Evolutionary conservation across 2,888 invertebrate species (phyloP).

Genomic region (Napeogenes inachia): DNA sequence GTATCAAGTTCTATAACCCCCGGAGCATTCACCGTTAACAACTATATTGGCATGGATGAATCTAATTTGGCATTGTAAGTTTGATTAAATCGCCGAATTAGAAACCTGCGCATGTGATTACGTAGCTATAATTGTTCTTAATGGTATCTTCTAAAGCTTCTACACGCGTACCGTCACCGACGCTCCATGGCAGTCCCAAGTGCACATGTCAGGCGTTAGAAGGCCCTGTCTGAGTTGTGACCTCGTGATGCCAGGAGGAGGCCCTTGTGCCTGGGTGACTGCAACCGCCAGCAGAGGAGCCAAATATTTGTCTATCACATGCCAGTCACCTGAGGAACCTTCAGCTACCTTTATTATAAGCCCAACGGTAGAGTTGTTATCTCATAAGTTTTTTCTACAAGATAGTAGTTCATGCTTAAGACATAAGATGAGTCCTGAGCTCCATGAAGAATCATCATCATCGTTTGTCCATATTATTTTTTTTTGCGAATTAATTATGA

Average conservation of each 20-base stretch:
- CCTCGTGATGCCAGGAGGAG: constrained; percentile 75
- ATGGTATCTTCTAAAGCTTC: constrained; percentile 75
- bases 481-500: no score
- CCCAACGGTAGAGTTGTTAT: constrained; percentile 49
- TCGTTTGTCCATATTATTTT: no score
- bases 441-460: no score
- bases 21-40: constrained; percentile 79
- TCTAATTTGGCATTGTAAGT: constrained; percentile 57
- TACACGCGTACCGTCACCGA: constrained; percentile 81
- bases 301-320: constrained; percentile 83
- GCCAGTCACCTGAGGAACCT: constrained; percentile 84
- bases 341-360: constrained; percentile 73
- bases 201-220: constrained; percentile 78
- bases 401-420: neutral
- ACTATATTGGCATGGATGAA: constrained; percentile 75
- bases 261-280: constrained; percentile 77
- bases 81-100: neutral
- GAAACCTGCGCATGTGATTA: neutral
- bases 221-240: constrained; percentile 84
- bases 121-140: neutral
- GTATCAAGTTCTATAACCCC: constrained; percentile 66
- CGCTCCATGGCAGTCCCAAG: constrained; percentile 82
- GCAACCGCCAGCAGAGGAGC: constrained; percentile 80
- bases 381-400: neutral
- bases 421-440: no score